These are phyloP conservation scores for Andricus quercusramuli DNA, from an alignment of 2,888 invertebrate species.

Conservation along the genomic window DNA sequence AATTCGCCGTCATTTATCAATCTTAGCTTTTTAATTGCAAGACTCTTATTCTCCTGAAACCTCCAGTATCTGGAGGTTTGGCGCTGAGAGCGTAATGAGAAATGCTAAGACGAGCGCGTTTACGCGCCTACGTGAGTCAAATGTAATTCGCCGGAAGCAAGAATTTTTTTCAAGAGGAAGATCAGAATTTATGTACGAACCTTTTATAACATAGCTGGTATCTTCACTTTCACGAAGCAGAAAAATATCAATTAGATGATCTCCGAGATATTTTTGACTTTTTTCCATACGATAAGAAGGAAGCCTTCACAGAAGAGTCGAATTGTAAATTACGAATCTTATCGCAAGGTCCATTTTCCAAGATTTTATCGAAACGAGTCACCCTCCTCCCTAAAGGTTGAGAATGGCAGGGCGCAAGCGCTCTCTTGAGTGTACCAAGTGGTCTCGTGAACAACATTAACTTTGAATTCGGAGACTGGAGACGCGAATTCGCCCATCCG, in stretches of 20 bases:
- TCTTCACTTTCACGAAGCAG: background rate
- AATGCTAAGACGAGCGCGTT: constrained; percentile 69
- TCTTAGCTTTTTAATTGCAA: constrained; percentile 77
- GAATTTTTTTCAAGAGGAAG: background rate
- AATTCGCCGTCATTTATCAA: constrained; percentile 77
- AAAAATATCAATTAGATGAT: constrained; percentile 4
- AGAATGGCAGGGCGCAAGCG: constrained; percentile 47
- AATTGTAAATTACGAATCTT: constrained; percentile 76
- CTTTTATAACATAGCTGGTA: background rate
- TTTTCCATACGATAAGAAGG: background rate
- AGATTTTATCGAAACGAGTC: constrained; percentile 72
- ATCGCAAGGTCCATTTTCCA: constrained; percentile 69
- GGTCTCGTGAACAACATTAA: constrained; percentile 52
- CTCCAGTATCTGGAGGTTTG: constrained; percentile 46
- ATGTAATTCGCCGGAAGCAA: constrained; percentile 59
- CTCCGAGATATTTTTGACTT: background rate
- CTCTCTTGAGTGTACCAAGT: constrained; percentile 49
- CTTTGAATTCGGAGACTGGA: constrained; percentile 42
- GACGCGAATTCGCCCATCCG: constrained; percentile 52
- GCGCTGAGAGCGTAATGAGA: constrained; percentile 69
- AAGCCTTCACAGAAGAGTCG: constrained; percentile 49
- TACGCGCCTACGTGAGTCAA: constrained; percentile 63
- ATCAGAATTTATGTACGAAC: background rate
- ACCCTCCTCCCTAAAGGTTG: constrained; percentile 63
- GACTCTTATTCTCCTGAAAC: constrained; percentile 62